Evolutionary conservation across 2,797 vertebrate species (phyloP).

Genomic region (Sebastiscus albofasciatus): DNA sequence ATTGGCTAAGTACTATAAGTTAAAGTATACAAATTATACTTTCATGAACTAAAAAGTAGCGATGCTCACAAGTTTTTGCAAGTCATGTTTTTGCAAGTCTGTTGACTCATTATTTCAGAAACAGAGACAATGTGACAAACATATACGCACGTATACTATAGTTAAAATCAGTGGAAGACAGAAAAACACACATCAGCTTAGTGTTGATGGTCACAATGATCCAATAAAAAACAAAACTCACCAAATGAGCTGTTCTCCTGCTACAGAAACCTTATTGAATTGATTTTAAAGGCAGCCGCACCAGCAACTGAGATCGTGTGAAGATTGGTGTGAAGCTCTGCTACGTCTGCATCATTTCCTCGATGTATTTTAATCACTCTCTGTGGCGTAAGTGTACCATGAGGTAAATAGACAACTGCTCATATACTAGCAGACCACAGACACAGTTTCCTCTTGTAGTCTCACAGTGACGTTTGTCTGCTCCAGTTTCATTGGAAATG

Average conservation of each 20-base stretch:
- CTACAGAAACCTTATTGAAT: background rate
- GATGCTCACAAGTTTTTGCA: too few relatives aligned
- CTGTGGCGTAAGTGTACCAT: background rate
- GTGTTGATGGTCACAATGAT: background rate
- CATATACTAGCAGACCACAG: background rate
- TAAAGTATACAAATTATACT: too few relatives aligned
- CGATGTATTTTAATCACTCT: accelerated
- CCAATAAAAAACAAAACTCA: constrained; percentile 26
- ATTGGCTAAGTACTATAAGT: too few relatives aligned
- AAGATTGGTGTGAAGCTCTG: accelerated
- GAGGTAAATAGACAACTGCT: too few relatives aligned
- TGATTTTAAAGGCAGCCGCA: background rate
- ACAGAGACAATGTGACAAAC: background rate
- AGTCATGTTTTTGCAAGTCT: too few relatives aligned
- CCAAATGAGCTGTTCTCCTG: background rate
- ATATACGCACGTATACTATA: too few relatives aligned
- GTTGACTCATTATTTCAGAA: background rate
- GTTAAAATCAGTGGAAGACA: background rate
- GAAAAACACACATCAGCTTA: background rate
- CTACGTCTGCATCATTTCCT: background rate
- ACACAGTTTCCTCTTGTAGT: background rate
- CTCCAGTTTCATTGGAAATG: accelerated
- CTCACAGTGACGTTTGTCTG: accelerated
- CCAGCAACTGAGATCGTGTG: accelerated
- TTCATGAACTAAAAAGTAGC: too few relatives aligned